Base-by-base conservation (phyloP, 2,113 vertebrate species). In the Dipodomys ordii region DNA sequence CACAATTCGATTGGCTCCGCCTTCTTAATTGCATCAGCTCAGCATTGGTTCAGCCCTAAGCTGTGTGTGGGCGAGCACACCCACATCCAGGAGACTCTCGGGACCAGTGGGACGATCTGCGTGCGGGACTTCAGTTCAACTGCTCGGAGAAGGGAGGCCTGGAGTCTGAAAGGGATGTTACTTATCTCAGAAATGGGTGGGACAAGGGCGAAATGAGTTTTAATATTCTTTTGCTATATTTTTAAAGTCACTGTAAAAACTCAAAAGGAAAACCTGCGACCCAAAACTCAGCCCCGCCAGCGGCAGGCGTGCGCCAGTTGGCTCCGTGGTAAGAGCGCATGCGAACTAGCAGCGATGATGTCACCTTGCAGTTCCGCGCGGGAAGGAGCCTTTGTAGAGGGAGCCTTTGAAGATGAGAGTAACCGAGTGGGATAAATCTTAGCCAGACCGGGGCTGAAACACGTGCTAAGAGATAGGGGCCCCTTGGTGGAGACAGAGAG, bases 21-120 rank as follows among this genome's bases (percentile, higher is more conserved):
- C 30, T 35, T 53, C 13, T 68, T 6, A n/a, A 92, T 90, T 90
- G 79, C 83, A 64, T 81, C 86, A 93, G 86, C 30, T n/a, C 86
- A 28, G 25, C 0, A 0, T 27, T 11, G 32, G 60, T 19, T 62
- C 71, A 4, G 0, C 85, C 39, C 32, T 0, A 0, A 20, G 0
- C 30, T 32, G 32, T 1, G 27, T 44, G 32, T 6, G 15, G 49
- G 49, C 39, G 39, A 39, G 39, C 39, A 39, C 35, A 39, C 35
- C 3, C 39, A 16, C 6, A 12, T n/a, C 22, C 4, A n/a, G 3
- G 13, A 28, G 79, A 9, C 49, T 49, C 2, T 49, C 49, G 12
- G 49, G 49, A 12, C 49, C 49, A 49, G 49, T 49, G 49, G 49
- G 49, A 12, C 10, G 12, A 9, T 49, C 49, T 49, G 10, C 9